Conservation (phyloP, 2,888 invertebrate species). For the Mesorhabditis spiculigera region DNA sequence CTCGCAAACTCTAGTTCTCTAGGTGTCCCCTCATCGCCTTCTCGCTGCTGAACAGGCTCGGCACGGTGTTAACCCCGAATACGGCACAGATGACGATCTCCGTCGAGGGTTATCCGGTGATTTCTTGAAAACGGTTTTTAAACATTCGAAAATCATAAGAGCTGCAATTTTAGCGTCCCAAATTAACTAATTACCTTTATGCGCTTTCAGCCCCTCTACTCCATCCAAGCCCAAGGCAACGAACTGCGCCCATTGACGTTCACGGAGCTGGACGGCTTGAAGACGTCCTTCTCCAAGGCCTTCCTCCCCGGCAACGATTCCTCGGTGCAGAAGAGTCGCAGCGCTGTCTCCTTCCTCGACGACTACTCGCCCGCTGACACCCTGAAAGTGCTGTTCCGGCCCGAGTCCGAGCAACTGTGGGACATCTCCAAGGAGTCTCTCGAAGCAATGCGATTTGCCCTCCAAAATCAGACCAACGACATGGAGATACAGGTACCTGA, state of each 20-base stretch:
- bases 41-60: slow-evolving; percentile 87
- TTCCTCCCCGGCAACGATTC: slow-evolving; percentile 15
- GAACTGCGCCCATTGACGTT: slow-evolving; percentile 29
- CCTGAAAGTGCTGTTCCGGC: slow-evolving; percentile 45
- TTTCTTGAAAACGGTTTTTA: slow-evolving; percentile 6
- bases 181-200: background rate
- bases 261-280: slow-evolving; percentile 48
- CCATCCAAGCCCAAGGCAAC: slow-evolving; percentile 52
- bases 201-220: slow-evolving; percentile 45
- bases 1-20: slow-evolving; percentile 2
- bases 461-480: background rate
- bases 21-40: slow-evolving; percentile 87
- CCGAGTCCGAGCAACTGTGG: slow-evolving; percentile 67
- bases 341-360: slow-evolving; percentile 58
- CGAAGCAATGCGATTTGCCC: slow-evolving; percentile 40
- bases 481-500: too few species aligned
- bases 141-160: background rate
- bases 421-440: slow-evolving; percentile 72
- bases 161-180: background rate
- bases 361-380: slow-evolving; percentile 59
- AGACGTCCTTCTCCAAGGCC: slow-evolving; percentile 48
- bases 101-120: slow-evolving; percentile 56
- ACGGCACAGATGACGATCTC: slow-evolving; percentile 65
- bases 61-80: slow-evolving; percentile 71
- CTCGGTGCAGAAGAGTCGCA: slow-evolving; percentile 29